These are phyloP conservation scores for Leucoma salicis DNA, from an alignment of 2,888 invertebrate genomes.

Conservation along the genomic window DNA sequence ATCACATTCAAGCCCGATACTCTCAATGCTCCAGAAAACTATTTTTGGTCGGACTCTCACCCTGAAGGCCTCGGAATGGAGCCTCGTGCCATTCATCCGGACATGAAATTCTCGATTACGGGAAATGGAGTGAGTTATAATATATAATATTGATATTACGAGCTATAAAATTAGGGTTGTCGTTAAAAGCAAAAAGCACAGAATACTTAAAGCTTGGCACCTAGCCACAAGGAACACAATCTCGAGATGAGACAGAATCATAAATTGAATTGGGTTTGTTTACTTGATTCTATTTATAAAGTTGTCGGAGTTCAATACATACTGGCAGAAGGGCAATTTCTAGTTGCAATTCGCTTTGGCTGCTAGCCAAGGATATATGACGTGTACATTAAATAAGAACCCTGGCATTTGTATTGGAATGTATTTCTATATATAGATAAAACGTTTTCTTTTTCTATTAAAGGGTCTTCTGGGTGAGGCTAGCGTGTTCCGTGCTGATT, in stretches of 20 bases:
- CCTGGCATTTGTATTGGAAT: conserved; percentile 38
- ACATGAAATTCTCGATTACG: conserved; percentile 84
- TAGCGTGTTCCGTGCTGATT: conserved; percentile 85
- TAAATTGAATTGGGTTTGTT: conserved; percentile 34
- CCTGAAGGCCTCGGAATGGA: conserved; percentile 87
- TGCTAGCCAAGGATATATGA: conserved; percentile 32
- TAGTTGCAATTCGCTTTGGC: conserved; percentile 47
- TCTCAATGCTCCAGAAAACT: conserved; percentile 83
- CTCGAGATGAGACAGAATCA: conserved; percentile 9
- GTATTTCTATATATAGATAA: conserved; percentile 30
- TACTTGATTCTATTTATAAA: conserved; percentile 32
- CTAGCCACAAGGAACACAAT: conserved; percentile 25
- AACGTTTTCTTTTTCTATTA: conserved; percentile 32
- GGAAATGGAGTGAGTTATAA: conserved; percentile 78
- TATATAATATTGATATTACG: background rate
- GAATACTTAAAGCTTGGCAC: conserved; percentile 29
- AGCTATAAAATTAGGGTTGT: background rate
- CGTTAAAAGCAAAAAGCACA: background rate
- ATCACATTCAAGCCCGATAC: conserved; percentile 87
- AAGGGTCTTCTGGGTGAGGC: conserved; percentile 84
- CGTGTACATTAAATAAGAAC: conserved; percentile 26
- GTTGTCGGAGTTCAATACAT: conserved; percentile 41
- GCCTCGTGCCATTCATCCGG: conserved; percentile 84
- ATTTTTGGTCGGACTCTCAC: conserved; percentile 90
- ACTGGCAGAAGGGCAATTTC: conserved; percentile 49